Evolutionary conservation across 2,888 invertebrate genomes (phyloP), one percentile per base, ranked within the genome.

Genomic region (Perdita meconis): DNA sequence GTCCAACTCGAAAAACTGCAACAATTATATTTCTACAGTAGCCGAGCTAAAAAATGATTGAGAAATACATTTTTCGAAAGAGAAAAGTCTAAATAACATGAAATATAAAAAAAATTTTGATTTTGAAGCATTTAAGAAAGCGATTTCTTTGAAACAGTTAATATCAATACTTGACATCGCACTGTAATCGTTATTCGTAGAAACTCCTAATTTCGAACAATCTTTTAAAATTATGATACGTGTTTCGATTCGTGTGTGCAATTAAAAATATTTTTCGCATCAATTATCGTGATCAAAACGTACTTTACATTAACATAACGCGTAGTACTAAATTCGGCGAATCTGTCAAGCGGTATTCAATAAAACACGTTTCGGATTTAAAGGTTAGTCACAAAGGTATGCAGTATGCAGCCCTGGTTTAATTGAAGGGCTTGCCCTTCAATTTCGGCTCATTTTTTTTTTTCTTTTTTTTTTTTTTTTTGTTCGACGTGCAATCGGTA

Each of bases 371-470:
- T 73, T 69, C 12, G n/a, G 24, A 63, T 13, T 69, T 63, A 40
- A 66, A 80, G 78, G 74, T 80, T 80, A 78, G 38, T 36, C 50
- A 42, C 3, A 60, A 67, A 51, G 30, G 38, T 56, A 22, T 44
- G 36, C 6, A 19, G n/a, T n/a, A n/a, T n/a, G n/a, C n/a, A 51
- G 47, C 30, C 51, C 19, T 34, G 30, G 50, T 24, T 50, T 56
- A 64, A 61, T 44, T 59, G 63, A 82, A 84, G 81, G 84, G 82
- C 84, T 75, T 73, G 84, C 59, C 84, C 82, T 82, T 65, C 64
- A 51, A 68, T 53, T 60, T 50, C 57, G 26, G 22, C 64, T 60
- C 61, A 78, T 57, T 65, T 56, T 61, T 55, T 42, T 19, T n/a
- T n/a, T n/a, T n/a, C n/a, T n/a, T n/a, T n/a, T n/a, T n/a, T n/a